Evolutionary conservation across 1,140 invertebrate genomes (phyloP).

Genomic region (Trichonephila clavipes): DNA sequence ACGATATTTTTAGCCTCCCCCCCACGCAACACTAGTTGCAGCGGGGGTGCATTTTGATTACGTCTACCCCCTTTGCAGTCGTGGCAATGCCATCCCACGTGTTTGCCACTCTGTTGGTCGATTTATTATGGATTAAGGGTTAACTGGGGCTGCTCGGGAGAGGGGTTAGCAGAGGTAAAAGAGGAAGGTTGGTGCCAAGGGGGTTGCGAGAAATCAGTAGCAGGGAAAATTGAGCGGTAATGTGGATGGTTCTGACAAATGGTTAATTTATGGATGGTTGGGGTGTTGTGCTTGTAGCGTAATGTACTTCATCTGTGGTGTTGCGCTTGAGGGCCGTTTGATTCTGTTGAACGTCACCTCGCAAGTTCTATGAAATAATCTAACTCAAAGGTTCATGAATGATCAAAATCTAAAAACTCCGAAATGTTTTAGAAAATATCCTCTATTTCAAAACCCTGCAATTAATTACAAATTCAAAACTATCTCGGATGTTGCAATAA

Average conservation of each 20-base stretch:
- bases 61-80: not conserved
- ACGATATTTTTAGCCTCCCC: slow-evolving; percentile 33
- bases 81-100: not conserved
- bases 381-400: no score
- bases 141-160: not conserved
- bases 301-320: no score
- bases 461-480: no score
- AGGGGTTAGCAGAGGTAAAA: not conserved
- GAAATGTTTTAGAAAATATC: no score
- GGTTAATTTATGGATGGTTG: no score
- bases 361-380: no score
- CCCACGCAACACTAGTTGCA: not conserved
- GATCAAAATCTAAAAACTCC: no score
- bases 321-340: no score
- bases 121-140: slow-evolving; percentile 25
- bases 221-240: not conserved
- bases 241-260: not conserved
- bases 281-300: no score
- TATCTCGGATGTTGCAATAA: no score
- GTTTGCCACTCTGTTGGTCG: not conserved
- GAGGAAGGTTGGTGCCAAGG: not conserved
- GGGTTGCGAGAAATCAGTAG: not conserved
- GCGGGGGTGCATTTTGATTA: not conserved
- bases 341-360: no score
- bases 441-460: no score